A percentile compares a stretch with the other conserved stretches of the same genome.
These are phyloP conservation scores for Sparus aurata DNA, from an alignment of 2,797 vertebrate species.

Conservation along the genomic window DNA sequence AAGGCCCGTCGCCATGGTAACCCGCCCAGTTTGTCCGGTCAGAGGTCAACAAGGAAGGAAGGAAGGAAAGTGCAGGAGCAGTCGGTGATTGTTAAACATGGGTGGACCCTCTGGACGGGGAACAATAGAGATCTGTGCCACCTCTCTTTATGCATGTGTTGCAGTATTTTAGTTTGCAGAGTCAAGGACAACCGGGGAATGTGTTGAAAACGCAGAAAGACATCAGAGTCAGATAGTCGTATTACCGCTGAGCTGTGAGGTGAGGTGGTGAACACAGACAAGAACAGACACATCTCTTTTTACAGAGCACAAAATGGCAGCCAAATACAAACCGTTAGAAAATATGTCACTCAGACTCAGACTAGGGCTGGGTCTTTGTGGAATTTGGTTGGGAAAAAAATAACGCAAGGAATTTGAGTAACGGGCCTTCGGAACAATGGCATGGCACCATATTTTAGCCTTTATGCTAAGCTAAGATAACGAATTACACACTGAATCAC, in stretches of 20 bases:
- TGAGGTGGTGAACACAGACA: constrained; percentile 21
- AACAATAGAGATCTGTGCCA: constrained; percentile 67
- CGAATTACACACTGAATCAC: not conserved
- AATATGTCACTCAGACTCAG: too few relatives aligned
- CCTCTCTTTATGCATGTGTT: constrained; percentile 7
- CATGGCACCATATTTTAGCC: too few relatives aligned
- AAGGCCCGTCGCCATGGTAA: constrained; percentile 51
- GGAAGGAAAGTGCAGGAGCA: constrained; percentile 67
- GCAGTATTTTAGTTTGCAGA: constrained; percentile 20
- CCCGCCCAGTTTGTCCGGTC: constrained; percentile 24
- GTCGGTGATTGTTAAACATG: constrained; percentile 75
- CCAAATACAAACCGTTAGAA: not conserved
- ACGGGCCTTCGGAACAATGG: too few relatives aligned
- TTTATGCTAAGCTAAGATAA: too few relatives aligned
- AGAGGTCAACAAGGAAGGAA: constrained; percentile 75
- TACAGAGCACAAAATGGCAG: constrained; percentile 20
- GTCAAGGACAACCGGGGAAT: constrained; percentile 4
- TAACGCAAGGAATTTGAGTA: too few relatives aligned
- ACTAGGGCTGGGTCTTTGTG: too few relatives aligned
- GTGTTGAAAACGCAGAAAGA: constrained; percentile 19
- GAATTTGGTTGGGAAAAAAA: too few relatives aligned
- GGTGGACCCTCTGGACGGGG: constrained; percentile 60
- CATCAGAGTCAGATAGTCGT: constrained; percentile 15
- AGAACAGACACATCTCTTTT: constrained; percentile 19
- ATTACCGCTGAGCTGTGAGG: constrained; percentile 23